Evolutionary conservation across 2,113 vertebrate species (phyloP), one percentile per base, ranked within the genome.

Genomic region (Gobius niger): DNA sequence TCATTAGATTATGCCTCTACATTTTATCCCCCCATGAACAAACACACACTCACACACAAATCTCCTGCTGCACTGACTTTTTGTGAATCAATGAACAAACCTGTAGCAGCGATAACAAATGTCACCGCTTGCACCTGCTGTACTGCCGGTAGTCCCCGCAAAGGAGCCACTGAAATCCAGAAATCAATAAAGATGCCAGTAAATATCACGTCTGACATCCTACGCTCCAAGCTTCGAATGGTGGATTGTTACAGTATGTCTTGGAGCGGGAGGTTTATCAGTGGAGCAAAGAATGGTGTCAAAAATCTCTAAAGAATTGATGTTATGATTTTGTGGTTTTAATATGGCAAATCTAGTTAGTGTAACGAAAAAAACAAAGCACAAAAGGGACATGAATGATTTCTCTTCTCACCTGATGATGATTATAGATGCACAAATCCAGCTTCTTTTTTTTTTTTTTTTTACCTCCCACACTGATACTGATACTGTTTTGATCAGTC

Each of bases 61-160:
- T 79, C 83, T 87, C 76, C 82, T 80, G 84, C 67, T 87, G 82
- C 82, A 81, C 82, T 82, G 82, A 83, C 77, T 57, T 56, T 57
- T 7, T 19, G 68, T 80, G 16, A 44, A 60, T 63, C 47, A 56
- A 63, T 24, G 34, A 74, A 59, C 63, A 72, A 13, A 61, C 61
- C 57, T 47, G 63, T 15, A 40, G 44, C 62, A 47, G 42, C 19
- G 77, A 24, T 24, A 53, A 73, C 67, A 75, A 68, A 71, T 71
- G 47, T 59, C 67, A 56, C 41, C 49, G 50, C 70, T 73, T 75
- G 63, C 56, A 66, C 47, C 54, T 4, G 16, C 19, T 49, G n/a
- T 0, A 10, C 59, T 71, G 62, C 7, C 54, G 63, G 76, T 60
- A 67, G 2, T 70, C 61, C 68, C 72, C 65, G 67, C 73, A 68